Evolutionary conservation across 2,797 vertebrate species (phyloP), one percentile per base, ranked within the genome.

Genomic region (Oophaga sylvatica): DNA sequence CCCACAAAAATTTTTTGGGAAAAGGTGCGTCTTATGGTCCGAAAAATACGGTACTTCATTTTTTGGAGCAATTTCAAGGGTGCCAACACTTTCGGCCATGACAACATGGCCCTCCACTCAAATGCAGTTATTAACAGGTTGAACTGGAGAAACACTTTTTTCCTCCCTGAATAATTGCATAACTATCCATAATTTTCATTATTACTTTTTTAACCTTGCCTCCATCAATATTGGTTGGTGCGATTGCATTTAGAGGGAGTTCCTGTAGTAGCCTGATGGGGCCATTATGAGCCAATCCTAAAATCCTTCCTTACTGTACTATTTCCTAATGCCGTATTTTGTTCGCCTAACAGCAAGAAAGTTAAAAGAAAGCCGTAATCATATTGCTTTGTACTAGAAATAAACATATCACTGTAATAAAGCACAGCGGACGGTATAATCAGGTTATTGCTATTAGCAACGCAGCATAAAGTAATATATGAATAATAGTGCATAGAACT

Each of bases 401-500:
- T 11, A 20, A 22, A 63, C 48, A 53, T 19, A 84, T 59, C 56
- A 84, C 20, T 84, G 67, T 76, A 75, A 84, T 75, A 73, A 84
- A 84, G 83, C 83, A 68, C 80, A 41, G 81, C 63, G 31, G 67
- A 20, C 13, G 20, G 48, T 17, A 65, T 77, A 65, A 78, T 63
- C 41, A 78, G 41, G 73, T 29, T 78, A 78, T 85, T 67, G 60
- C 60, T 29, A 77, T 85, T 85, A 78, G 60, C 60, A 12, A 67
- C 35, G 22, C 70, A 9, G 60, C 59, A 56, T 65, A 65, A 48
- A 53, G 70, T 63, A 73, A 62, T 76, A 76, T 31, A 77, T 63
- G 60, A 65, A 78, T 78, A 78, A 65, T 67, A 19, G 13, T 13
- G 13, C 35, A 13, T 67, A 78, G 9, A 56, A 53, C 16, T 16